These are phyloP conservation scores for Scyliorhinus canicula DNA, from an alignment of 2,797 vertebrate genomes.

Conservation along the genomic window DNA sequence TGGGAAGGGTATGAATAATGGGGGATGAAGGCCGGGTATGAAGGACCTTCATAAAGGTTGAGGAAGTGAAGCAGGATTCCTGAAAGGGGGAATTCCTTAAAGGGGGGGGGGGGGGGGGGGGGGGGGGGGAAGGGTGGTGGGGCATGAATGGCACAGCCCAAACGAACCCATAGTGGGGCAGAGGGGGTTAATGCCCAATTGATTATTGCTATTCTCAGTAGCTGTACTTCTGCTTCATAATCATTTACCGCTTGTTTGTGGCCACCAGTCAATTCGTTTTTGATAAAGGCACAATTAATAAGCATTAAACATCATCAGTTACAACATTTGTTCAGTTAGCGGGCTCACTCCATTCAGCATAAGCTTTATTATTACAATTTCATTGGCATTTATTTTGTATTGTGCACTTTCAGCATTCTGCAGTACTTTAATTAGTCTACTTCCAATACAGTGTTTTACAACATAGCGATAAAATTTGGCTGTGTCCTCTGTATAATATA, in stretches of 20 bases:
- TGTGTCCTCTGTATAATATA: neutral
- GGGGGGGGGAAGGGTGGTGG: too few species aligned
- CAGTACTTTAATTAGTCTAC: neutral
- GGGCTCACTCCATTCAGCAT: neutral
- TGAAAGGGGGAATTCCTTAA: too few species aligned
- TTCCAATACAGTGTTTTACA: neutral
- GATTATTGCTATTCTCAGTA: neutral
- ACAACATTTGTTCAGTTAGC: neutral
- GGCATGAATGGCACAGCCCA: too few species aligned
- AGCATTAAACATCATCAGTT: neutral
- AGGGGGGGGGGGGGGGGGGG: too few species aligned
- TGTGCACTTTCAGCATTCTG: neutral
- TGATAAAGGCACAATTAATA: neutral
- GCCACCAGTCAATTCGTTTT: neutral
- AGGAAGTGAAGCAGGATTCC: too few species aligned
- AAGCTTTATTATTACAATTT: neutral
- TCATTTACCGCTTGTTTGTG: neutral
- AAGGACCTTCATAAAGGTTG: too few species aligned
- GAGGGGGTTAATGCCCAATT: too few species aligned
- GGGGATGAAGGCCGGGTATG: too few species aligned
- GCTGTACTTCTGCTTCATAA: neutral
- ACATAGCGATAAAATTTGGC: neutral
- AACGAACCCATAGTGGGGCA: too few species aligned
- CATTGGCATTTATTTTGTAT: neutral
- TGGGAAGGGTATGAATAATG: too few species aligned